Evolutionary conservation across 2,888 invertebrate species (phyloP).

Genomic region (Drosophila nr. medialis): DNA sequence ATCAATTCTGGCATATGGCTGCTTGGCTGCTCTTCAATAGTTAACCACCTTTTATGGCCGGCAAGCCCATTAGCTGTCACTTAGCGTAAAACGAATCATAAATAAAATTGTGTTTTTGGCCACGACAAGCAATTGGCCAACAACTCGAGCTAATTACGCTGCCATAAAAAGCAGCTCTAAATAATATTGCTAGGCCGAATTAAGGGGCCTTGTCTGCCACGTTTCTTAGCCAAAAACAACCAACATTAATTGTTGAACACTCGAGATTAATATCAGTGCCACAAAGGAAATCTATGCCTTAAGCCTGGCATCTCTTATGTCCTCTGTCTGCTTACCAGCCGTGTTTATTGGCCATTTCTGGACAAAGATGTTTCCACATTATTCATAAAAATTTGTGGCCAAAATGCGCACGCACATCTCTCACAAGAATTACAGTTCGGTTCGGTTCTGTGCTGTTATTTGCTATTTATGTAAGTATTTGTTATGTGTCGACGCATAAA

Average conservation of each 20-base stretch:
- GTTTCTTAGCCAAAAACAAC: slow-evolving; percentile 25
- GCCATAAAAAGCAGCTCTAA: slow-evolving; percentile 61
- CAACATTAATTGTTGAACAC: slow-evolving; percentile 69
- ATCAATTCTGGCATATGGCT: slow-evolving; percentile 56
- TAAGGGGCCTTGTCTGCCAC: slow-evolving; percentile 11
- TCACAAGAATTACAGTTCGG: slow-evolving; percentile 38
- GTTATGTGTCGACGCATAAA: slow-evolving; percentile 10
- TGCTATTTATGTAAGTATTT: not conserved
- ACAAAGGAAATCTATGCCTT: slow-evolving; percentile 25
- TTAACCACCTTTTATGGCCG: slow-evolving; percentile 62
- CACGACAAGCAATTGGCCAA: slow-evolving; percentile 40
- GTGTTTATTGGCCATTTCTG: slow-evolving; percentile 71
- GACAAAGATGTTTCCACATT: slow-evolving; percentile 61
- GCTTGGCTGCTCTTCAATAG: slow-evolving; percentile 15
- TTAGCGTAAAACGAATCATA: slow-evolving; percentile 70
- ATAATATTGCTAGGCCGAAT: slow-evolving; percentile 42
- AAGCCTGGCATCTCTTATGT: slow-evolving; percentile 4
- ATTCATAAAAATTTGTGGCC: slow-evolving; percentile 70
- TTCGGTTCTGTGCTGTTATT: not conserved
- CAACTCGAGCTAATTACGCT: slow-evolving; percentile 59
- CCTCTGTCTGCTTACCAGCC: slow-evolving; percentile 21
- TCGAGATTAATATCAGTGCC: slow-evolving; percentile 66
- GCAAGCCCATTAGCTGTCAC: slow-evolving; percentile 68
- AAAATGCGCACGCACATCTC: slow-evolving; percentile 45
- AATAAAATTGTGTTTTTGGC: slow-evolving; percentile 47